These are phyloP conservation scores for Anthophora plumipes DNA, from an alignment of 2,888 invertebrate species.

Conservation along the genomic window DNA sequence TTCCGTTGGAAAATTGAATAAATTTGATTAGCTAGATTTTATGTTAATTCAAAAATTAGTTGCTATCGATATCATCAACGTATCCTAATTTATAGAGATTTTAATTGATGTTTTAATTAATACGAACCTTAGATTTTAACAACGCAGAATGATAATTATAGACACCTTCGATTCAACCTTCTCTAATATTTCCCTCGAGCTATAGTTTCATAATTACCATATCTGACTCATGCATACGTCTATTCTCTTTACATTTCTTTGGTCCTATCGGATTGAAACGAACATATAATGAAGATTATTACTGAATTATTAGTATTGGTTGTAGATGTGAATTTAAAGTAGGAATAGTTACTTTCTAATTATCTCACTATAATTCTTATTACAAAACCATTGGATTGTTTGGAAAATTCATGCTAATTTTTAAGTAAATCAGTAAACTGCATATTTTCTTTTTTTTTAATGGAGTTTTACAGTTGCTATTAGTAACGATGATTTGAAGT, in stretches of 20 bases:
- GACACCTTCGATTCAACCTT: neutral
- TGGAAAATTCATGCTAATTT: too few species aligned
- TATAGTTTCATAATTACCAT: constrained; percentile 7
- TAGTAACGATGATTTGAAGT: too few species aligned
- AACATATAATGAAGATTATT: neutral
- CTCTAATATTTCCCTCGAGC: constrained; percentile 4
- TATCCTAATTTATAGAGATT: neutral
- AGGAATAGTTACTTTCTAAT: neutral
- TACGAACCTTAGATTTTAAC: constrained; percentile 4
- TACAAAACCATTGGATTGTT: neutral
- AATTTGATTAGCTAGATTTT: neutral
- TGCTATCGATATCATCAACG: too few species aligned
- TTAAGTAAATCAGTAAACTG: too few species aligned
- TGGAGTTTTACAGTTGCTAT: too few species aligned
- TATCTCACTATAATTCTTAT: constrained; percentile 4
- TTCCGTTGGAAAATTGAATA: neutral
- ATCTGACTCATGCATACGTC: neutral
- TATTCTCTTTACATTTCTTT: neutral
- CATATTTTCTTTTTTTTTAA: too few species aligned
- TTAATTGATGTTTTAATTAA: constrained; percentile 3
- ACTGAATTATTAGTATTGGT: constrained; percentile 26
- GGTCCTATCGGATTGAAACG: neutral
- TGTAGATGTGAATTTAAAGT: constrained; percentile 11
- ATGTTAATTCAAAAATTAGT: neutral
- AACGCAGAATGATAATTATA: constrained; percentile 1